phyloP scores from a whole-genome alignment of 2,797 vertebrate species.

The Clarias laeviceps region DNA sequence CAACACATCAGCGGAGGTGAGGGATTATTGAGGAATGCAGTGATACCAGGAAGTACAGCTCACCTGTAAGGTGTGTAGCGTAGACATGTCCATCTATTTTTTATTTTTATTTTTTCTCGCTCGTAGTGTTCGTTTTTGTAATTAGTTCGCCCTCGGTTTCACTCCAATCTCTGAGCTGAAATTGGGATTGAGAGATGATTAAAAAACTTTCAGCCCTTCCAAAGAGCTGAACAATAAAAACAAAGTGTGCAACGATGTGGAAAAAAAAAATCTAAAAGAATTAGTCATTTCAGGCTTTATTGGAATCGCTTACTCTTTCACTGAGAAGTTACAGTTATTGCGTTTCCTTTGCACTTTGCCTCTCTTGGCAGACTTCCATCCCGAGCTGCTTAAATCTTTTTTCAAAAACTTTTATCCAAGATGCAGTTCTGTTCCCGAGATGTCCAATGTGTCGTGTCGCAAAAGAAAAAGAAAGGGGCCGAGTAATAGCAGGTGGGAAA shows the following conservation, averaged over 20 bases:
- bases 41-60: conserved; percentile 12
- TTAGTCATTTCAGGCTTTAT: conserved; percentile 18
- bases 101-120: neutral
- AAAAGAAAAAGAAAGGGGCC: conserved; percentile 4
- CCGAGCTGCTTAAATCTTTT: neutral
- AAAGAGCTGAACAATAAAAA: conserved; percentile 26
- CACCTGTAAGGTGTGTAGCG: conserved; percentile 30
- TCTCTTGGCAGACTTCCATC: conserved; percentile 9
- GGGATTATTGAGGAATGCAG: conserved; percentile 42
- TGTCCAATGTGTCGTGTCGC: neutral
- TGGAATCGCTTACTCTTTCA: conserved; percentile 30
- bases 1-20: conserved; percentile 35
- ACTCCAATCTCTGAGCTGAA: neutral
- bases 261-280: neutral
- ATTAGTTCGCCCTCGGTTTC: neutral
- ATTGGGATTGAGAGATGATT: conserved; percentile 26
- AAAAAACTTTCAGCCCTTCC: neutral
- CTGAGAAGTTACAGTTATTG: conserved; percentile 16
- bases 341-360: conserved; percentile 20
- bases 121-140: neutral
- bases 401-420: neutral
- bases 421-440: neutral
- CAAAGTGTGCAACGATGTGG: neutral
- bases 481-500: conserved; percentile 23
- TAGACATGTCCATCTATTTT: conserved; percentile 1